phyloP scores from a whole-genome alignment of 2,888 invertebrate genomes.

The Phalangium opilio region DNA sequence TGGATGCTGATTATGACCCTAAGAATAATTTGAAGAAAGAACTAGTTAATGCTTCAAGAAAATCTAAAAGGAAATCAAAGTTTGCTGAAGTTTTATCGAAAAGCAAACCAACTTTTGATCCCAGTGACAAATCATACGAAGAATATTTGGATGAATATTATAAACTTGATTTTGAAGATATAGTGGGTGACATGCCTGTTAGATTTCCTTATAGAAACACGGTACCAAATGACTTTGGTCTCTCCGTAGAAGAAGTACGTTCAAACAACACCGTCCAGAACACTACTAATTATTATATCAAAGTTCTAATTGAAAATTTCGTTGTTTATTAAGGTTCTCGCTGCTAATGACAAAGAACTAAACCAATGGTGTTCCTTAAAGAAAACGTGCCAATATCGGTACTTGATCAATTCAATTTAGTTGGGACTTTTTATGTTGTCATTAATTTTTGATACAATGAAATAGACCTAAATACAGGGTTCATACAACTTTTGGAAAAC shows the following conservation, averaged over 20 bases:
- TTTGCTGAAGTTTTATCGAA: constrained; percentile 54
- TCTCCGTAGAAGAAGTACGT: constrained; percentile 70
- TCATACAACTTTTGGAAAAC: too few relatives aligned
- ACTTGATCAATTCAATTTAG: neutral
- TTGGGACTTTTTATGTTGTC: too few relatives aligned
- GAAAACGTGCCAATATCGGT: constrained; percentile 57
- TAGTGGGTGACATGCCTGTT: constrained; percentile 75
- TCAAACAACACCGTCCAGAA: too few relatives aligned
- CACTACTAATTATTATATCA: too few relatives aligned
- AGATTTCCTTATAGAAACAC: constrained; percentile 77
- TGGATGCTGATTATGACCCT: constrained; percentile 75
- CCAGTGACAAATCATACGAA: constrained; percentile 37
- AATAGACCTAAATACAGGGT: neutral
- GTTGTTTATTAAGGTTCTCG: constrained; percentile 50
- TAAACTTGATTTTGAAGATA: constrained; percentile 84
- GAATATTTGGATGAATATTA: constrained; percentile 91
- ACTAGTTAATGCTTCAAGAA: constrained; percentile 32
- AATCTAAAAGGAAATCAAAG: constrained; percentile 42
- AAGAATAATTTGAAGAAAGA: constrained; percentile 40
- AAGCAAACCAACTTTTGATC: constrained; percentile 72
- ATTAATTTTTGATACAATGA: neutral
- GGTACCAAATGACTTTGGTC: constrained; percentile 74
- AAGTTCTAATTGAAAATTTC: too few relatives aligned
- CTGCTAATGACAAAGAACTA: constrained; percentile 79
- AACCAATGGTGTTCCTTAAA: constrained; percentile 91